Evolutionary conservation across 1,140 invertebrate genomes (phyloP).

Genomic region (Phenacoccus solenopsis): DNA sequence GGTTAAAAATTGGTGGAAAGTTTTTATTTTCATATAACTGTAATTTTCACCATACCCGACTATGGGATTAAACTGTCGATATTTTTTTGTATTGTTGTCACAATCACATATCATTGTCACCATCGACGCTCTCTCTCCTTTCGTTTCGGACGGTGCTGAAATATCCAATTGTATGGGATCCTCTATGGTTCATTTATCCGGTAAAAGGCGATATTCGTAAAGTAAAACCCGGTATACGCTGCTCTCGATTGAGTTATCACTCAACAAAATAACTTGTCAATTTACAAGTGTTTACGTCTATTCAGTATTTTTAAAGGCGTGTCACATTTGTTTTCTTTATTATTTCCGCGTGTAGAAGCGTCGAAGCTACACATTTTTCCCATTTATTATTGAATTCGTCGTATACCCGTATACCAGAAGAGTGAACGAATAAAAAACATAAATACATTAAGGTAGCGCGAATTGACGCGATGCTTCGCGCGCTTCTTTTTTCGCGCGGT

Average conservation of each 20-base stretch:
- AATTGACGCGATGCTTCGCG: no score
- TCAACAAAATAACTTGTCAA: slow-evolving; percentile 18
- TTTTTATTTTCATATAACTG: no score
- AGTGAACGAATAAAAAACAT: no score
- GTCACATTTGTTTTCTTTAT: slow-evolving; percentile 17
- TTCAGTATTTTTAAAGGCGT: slow-evolving; percentile 14
- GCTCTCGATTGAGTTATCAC: slow-evolving; percentile 15
- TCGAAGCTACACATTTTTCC: neutral
- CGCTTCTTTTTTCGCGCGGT: no score
- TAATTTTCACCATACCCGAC: no score
- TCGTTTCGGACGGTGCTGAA: no score
- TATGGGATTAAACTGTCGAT: no score
- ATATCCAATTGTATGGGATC: neutral
- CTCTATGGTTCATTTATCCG: neutral
- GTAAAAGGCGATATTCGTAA: no score
- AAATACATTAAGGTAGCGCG: no score
- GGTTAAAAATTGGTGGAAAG: no score
- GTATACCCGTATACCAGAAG: no score
- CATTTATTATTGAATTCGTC: slow-evolving; percentile 3
- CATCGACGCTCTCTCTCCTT: no score
- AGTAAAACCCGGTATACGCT: neutral
- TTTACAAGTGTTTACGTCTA: slow-evolving; percentile 18
- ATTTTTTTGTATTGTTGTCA: neutral
- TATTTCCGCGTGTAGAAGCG: neutral
- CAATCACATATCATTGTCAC: neutral